Evolutionary conservation across 2,797 vertebrate genomes (phyloP).

Genomic region (Cyclura pinguis): DNA sequence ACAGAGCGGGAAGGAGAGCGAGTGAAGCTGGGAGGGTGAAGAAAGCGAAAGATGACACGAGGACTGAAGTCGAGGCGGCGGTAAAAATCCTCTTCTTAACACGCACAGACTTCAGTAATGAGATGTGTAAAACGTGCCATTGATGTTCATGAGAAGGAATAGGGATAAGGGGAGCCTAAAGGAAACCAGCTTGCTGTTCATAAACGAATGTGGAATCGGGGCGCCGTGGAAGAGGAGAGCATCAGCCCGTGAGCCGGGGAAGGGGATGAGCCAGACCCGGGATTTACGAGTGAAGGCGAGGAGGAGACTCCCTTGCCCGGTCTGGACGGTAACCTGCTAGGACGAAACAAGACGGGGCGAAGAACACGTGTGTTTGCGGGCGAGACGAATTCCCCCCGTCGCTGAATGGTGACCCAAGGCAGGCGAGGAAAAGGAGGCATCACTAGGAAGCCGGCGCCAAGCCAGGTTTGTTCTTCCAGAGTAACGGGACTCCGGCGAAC

Average conservation of each 20-base stretch:
- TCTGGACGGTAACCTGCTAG: neutral
- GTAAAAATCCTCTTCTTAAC: neutral
- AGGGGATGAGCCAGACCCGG: too few relatives aligned
- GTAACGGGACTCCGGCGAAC: too few relatives aligned
- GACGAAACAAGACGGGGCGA: neutral
- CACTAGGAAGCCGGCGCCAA: neutral
- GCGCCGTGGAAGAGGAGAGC: too few relatives aligned
- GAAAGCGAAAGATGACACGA: neutral
- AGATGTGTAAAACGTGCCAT: neutral
- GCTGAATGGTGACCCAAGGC: too few relatives aligned
- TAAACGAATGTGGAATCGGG: neutral
- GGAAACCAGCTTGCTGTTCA: neutral
- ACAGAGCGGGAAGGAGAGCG: conserved; percentile 42
- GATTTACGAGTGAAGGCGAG: too few relatives aligned
- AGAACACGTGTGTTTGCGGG: too few relatives aligned
- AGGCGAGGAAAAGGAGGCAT: neutral
- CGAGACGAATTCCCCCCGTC: neutral
- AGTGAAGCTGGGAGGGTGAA: neutral
- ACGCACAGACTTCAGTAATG: too few relatives aligned
- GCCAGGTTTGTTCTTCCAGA: neutral
- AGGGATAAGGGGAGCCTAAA: neutral
- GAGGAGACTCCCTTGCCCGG: too few relatives aligned
- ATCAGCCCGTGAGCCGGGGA: neutral
- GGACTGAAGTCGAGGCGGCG: neutral
- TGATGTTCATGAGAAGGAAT: neutral